Conservation (phyloP, 1,140 invertebrate species). For the Maconellicoccus hirsutus region DNA sequence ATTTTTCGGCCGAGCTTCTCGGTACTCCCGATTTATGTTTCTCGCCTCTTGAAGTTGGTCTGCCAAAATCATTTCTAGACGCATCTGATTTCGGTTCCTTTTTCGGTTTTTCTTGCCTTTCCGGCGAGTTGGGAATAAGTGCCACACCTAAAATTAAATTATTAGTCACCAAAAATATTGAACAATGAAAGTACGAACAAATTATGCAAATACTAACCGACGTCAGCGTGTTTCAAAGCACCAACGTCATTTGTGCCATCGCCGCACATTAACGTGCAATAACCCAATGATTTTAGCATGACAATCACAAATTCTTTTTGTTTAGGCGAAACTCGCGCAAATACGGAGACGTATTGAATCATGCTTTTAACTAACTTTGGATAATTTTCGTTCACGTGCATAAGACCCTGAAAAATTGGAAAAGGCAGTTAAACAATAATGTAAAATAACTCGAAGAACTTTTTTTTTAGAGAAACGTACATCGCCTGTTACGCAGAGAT, state of each 20-base stretch:
- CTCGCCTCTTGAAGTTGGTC: background rate
- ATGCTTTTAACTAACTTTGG: constrained; percentile 53
- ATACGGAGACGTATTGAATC: constrained; percentile 76
- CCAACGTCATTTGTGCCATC: constrained; percentile 99
- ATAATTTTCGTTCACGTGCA: constrained; percentile 54
- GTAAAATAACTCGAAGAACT: background rate
- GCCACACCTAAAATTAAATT: background rate
- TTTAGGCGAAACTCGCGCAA: constrained; percentile 88
- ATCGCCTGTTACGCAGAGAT: constrained; percentile 90
- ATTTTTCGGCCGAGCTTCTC: background rate
- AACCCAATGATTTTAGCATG: constrained; percentile 75
- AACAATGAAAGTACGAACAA: background rate
- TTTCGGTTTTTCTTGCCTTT: constrained; percentile 37
- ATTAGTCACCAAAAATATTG: background rate
- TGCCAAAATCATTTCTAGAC: background rate
- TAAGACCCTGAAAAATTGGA: constrained; percentile 58
- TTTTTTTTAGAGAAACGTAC: constrained; percentile 33
- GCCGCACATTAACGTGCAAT: constrained; percentile 95
- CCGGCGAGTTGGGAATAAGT: constrained; percentile 52
- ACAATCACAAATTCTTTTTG: constrained; percentile 95
- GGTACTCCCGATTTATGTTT: background rate
- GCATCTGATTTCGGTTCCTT: background rate
- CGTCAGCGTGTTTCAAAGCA: constrained; percentile 97
- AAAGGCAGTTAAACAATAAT: too few relatives aligned
- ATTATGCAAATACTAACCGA: constrained; percentile 58